Percentiles rank a stretch among this genome's conserved stretches.
Evolutionary conservation across 2,888 invertebrate genomes (phyloP).

Genomic region (Oscheius sp.): DNA sequence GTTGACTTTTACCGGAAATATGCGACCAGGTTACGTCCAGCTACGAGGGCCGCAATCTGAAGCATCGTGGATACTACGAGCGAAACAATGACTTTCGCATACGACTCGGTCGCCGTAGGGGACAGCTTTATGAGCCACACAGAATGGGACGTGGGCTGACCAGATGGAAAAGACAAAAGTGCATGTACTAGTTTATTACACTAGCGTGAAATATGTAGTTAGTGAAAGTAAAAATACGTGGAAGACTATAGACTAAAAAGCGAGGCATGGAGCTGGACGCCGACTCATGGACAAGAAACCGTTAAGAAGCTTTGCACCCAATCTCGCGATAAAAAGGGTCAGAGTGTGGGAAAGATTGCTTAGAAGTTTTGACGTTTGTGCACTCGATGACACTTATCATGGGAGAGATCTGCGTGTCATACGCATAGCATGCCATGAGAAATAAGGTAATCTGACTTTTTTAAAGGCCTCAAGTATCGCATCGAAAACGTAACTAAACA

Average conservation of each 20-base stretch:
- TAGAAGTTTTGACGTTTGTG: slow-evolving; percentile 27
- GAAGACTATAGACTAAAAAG: not conserved
- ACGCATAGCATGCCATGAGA: slow-evolving; percentile 25
- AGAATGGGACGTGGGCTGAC: slow-evolving; percentile 26
- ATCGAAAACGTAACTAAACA: not conserved
- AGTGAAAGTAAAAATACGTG: not conserved
- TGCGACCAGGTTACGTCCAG: slow-evolving; percentile 14
- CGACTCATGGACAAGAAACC: slow-evolving; percentile 11
- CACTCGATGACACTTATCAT: slow-evolving; percentile 28
- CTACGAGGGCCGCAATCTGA: slow-evolving; percentile 11
- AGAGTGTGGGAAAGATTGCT: slow-evolving; percentile 1
- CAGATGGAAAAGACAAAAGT: slow-evolving; percentile 33
- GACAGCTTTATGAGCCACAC: slow-evolving; percentile 31
- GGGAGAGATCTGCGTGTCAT: slow-evolving; percentile 36
- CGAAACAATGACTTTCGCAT: slow-evolving; percentile 23
- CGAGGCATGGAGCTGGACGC: not conserved
- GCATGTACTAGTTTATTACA: slow-evolving; percentile 27
- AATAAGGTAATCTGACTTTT: slow-evolving; percentile 29
- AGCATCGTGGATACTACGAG: slow-evolving; percentile 4
- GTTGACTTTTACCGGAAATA: slow-evolving; percentile 28
- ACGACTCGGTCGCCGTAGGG: slow-evolving; percentile 28
- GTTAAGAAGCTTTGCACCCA: slow-evolving; percentile 16
- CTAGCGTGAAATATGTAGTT: slow-evolving; percentile 11
- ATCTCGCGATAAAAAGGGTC: slow-evolving; percentile 26
- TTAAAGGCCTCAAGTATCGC: not conserved